Conservation (phyloP, 2,113 vertebrate genomes). For the Entosphenus tridentatus region DNA sequence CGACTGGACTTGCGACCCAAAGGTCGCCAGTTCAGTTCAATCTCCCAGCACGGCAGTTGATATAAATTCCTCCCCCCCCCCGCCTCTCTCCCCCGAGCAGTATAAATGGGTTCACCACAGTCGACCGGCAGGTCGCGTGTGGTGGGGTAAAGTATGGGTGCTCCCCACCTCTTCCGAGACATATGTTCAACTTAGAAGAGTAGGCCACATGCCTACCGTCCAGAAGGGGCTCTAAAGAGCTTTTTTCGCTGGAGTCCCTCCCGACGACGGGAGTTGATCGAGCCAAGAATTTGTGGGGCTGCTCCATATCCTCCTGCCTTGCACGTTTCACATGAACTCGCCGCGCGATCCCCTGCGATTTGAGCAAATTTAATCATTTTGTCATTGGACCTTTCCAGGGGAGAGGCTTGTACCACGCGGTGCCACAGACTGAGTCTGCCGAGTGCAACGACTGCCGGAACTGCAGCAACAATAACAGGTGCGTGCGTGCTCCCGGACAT, state of each 20-base stretch:
- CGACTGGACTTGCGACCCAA: too few relatives aligned
- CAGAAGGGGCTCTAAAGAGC: slow-evolving; percentile 10
- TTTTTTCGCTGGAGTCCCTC: slow-evolving; percentile 19
- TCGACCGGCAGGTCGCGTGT: too few relatives aligned
- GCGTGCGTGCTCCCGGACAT: slow-evolving; percentile 6
- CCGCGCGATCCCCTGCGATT: fast-evolving
- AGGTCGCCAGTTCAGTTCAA: too few relatives aligned
- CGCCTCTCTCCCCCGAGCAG: too few relatives aligned
- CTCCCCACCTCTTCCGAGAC: too few relatives aligned
- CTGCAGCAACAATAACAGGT: slow-evolving; percentile 92
- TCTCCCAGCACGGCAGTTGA: too few relatives aligned
- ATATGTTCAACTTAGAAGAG: too few relatives aligned
- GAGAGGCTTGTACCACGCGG: slow-evolving; percentile 32
- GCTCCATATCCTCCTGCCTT: slow-evolving; percentile 9
- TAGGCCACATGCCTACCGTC: too few relatives aligned
- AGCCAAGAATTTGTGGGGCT: slow-evolving; percentile 17
- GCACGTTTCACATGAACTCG: fast-evolving
- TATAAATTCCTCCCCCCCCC: too few relatives aligned
- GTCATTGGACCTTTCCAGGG: slow-evolving; percentile 25
- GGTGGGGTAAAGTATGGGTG: too few relatives aligned
- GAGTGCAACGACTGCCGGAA: slow-evolving; percentile 70
- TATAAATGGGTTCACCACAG: too few relatives aligned
- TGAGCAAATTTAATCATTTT: slow-evolving; percentile 1
- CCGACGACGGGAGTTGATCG: slow-evolving; percentile 18
- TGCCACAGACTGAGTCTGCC: slow-evolving; percentile 38